These are phyloP conservation scores for Fregata magnificens DNA, from an alignment of 2,113 vertebrate species.

Conservation along the genomic window DNA sequence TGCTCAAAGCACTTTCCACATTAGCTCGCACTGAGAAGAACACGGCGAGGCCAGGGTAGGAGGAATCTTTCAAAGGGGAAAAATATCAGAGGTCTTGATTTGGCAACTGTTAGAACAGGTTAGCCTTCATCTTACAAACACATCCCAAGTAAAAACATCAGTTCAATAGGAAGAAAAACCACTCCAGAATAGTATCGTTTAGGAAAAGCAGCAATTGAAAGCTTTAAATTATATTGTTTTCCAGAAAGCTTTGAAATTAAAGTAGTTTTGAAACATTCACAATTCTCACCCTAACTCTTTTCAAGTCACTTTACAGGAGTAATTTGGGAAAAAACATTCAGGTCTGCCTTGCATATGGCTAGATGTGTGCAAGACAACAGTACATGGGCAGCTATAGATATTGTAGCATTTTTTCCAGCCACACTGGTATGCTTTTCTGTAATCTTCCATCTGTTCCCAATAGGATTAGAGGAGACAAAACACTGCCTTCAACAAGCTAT, in stretches of 20 bases:
- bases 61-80: not conserved
- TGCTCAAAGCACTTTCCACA: not conserved
- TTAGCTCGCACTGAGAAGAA: not conserved
- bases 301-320: not conserved
- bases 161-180: not conserved
- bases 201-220: not conserved
- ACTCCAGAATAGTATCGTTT: not conserved
- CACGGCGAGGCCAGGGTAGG: too few species aligned
- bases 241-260: constrained; percentile 17
- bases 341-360: not conserved
- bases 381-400: not conserved
- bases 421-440: not conserved
- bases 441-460: not conserved
- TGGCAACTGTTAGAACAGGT: not conserved
- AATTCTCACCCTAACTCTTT: not conserved
- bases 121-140: not conserved
- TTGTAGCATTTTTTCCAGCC: not conserved
- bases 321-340: not conserved
- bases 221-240: not conserved
- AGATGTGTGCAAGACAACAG: not conserved
- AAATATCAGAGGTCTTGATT: not conserved
- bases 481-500: not conserved
- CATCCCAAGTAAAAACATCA: not conserved
- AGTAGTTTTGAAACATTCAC: not conserved
- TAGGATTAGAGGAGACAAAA: not conserved